Conservation (phyloP, 1,140 invertebrate genomes). For the Micrasema longulum region DNA sequence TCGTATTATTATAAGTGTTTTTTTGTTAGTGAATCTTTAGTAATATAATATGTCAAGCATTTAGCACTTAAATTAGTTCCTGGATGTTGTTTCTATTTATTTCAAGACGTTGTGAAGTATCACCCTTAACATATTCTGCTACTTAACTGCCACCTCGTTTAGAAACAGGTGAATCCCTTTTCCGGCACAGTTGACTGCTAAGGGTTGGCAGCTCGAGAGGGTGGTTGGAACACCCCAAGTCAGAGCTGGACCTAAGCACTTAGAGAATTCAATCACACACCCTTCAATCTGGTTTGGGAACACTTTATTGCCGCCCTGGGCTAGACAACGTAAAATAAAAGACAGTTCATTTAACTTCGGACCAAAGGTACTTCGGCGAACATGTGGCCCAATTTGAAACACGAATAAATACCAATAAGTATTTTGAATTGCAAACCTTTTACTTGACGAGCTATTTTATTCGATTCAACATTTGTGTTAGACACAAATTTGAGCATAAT, state of each 20-base stretch:
- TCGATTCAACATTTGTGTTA: too few relatives aligned
- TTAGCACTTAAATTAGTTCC: too few relatives aligned
- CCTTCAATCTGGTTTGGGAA: constrained; percentile 47
- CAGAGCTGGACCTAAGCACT: constrained; percentile 35
- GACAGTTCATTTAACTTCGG: constrained; percentile 34
- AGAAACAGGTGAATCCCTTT: constrained; percentile 6
- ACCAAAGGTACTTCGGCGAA: neutral
- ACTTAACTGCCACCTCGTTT: neutral
- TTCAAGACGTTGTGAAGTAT: too few relatives aligned
- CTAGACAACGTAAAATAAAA: constrained; percentile 50
- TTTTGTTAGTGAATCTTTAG: too few relatives aligned
- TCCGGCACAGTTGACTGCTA: neutral
- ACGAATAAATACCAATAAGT: neutral
- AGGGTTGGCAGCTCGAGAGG: neutral
- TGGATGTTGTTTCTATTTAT: too few relatives aligned
- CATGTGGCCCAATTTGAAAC: neutral
- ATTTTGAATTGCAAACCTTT: too few relatives aligned
- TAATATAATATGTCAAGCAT: too few relatives aligned
- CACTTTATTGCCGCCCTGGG: constrained; percentile 50
- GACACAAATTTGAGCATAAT: too few relatives aligned
- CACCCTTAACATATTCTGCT: too few relatives aligned
- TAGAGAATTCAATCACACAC: constrained; percentile 52
- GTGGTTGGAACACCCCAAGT: constrained; percentile 2
- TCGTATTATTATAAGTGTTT: too few relatives aligned
- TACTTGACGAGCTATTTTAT: too few relatives aligned